These are phyloP conservation scores for Plecotus auritus DNA, from an alignment of 2,113 vertebrate species.

Conservation along the genomic window DNA sequence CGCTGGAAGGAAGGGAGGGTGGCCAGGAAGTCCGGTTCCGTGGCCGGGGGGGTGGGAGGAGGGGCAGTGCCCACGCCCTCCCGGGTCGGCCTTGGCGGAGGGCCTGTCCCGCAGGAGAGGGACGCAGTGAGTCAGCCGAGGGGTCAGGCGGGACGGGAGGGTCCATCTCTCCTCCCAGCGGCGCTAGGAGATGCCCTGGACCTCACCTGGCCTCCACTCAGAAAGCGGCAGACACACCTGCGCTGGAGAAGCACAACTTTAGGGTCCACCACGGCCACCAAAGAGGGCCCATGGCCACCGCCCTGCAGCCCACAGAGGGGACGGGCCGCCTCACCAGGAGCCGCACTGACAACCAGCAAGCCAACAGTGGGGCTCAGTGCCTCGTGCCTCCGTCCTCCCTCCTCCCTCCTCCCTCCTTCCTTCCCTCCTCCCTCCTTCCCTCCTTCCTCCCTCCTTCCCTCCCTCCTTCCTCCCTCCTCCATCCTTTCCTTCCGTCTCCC, in stretches of 20 bases:
- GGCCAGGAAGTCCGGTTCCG: neutral
- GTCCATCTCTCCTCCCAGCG: neutral
- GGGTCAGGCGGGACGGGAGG: neutral
- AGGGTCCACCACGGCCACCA: neutral
- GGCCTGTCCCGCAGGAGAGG: fast-evolving
- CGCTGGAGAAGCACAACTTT: neutral
- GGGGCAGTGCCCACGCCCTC: neutral
- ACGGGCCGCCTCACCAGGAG: too few species aligned
- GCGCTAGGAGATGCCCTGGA: neutral
- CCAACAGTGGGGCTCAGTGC: neutral
- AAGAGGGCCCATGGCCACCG: neutral
- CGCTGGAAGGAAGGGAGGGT: neutral
- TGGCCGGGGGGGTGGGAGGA: neutral
- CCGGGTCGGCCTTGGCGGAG: fast-evolving
- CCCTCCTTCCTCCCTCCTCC: too few species aligned
- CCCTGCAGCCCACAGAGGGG: neutral
- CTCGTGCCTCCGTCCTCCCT: neutral
- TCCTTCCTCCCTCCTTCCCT: neutral
- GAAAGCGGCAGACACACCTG: neutral
- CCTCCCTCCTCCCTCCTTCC: neutral
- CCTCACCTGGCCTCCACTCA: neutral
- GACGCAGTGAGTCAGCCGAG: fast-evolving
- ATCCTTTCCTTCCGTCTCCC: neutral
- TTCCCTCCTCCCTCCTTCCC: too few species aligned
- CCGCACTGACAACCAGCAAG: neutral